Percentiles rank a stretch among this genome's conserved stretches.
Conservation (phyloP, 2,113 vertebrate species). For the Burhinus bistriatus region DNA sequence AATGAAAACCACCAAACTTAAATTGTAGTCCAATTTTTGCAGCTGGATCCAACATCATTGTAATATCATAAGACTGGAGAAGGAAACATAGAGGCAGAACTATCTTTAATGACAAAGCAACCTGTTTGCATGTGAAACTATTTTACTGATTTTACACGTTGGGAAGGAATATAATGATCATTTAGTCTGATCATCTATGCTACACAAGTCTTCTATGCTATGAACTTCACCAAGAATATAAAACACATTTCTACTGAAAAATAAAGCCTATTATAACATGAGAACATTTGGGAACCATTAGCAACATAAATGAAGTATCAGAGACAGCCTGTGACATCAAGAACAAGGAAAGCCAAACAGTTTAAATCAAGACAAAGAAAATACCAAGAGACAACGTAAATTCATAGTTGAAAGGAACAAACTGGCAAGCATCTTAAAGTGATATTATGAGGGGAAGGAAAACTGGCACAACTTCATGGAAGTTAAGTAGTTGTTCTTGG, state of each 20-base stretch:
- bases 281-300: conserved; percentile 51
- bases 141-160: conserved; percentile 1
- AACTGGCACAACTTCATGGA: conserved; percentile 42
- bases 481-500: conserved; percentile 48
- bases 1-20: not conserved
- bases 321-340: not conserved
- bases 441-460: not conserved
- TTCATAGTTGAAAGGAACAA: conserved; percentile 38
- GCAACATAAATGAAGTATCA: conserved; percentile 36
- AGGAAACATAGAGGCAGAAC: not conserved
- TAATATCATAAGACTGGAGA: not conserved
- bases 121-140: not conserved
- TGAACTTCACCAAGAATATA: not conserved
- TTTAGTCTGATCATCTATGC: not conserved
- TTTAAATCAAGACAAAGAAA: conserved; percentile 63
- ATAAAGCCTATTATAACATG: not conserved
- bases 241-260: conserved; percentile 17
- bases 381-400: conserved; percentile 39
- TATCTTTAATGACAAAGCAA: not conserved
- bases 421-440: conserved; percentile 22
- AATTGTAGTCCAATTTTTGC: conserved; percentile 9
- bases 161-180: not conserved
- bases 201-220: not conserved
- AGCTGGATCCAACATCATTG: not conserved
- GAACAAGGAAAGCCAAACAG: conserved; percentile 12